Percentiles rank a stretch among this genome's conserved stretches.
These are phyloP conservation scores for Drosophila kuntzei DNA, from an alignment of 2,888 invertebrate species.

Conservation along the genomic window DNA sequence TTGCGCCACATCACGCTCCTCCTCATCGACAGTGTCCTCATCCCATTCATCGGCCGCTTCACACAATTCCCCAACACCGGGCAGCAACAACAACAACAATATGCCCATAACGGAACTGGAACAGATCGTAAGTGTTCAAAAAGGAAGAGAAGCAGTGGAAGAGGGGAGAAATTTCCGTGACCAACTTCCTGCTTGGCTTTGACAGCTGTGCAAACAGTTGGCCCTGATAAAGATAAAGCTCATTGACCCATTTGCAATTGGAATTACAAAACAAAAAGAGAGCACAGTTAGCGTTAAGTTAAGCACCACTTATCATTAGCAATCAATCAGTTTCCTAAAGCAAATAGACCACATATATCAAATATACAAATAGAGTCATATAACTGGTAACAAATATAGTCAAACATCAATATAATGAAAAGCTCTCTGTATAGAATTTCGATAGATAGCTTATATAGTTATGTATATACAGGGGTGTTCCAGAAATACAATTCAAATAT, in stretches of 20 bases:
- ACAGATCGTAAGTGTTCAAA: constrained; percentile 88
- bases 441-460: not conserved
- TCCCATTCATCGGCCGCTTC: constrained; percentile 78
- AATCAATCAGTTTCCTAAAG: constrained; percentile 66
- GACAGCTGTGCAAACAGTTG: constrained; percentile 69
- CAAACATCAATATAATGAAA: constrained; percentile 5
- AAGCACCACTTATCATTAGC: constrained; percentile 33
- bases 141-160: not conserved
- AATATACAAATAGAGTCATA: constrained; percentile 5
- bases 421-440: too few relatives aligned
- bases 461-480: too few relatives aligned
- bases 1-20: constrained; percentile 86
- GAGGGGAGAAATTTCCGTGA: not conserved
- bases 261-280: constrained; percentile 21
- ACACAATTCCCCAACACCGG: constrained; percentile 84
- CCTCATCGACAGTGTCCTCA: constrained; percentile 85
- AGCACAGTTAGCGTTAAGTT: constrained; percentile 3
- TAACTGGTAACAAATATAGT: constrained; percentile 14
- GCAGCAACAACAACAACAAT: constrained; percentile 83
- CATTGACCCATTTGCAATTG: constrained; percentile 68
- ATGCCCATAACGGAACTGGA: constrained; percentile 89
- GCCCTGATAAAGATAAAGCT: constrained; percentile 68
- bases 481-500: too few relatives aligned
- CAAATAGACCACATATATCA: constrained; percentile 44
- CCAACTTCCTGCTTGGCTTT: constrained; percentile 59